Conservation (phyloP, 1,140 invertebrate species). For the Pinna nobilis region DNA sequence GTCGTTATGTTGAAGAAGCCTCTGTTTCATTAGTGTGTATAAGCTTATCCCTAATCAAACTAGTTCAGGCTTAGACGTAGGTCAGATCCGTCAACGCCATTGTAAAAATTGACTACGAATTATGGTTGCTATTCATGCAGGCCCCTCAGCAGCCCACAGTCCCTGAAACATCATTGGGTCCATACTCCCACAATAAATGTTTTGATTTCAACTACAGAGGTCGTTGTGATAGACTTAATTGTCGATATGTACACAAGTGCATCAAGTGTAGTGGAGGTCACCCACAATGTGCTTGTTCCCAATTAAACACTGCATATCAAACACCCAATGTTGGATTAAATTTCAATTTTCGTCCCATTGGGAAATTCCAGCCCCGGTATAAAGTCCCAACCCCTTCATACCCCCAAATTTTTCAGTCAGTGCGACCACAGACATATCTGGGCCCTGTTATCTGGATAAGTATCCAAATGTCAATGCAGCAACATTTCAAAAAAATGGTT, state of each 20-base stretch:
- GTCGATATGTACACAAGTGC: neutral
- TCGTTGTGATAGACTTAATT: neutral
- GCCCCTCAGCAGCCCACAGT: no score
- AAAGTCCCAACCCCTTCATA: neutral
- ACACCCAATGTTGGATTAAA: neutral
- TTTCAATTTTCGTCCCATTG: neutral
- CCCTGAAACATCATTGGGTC: neutral
- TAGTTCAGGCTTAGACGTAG: no score
- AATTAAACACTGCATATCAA: neutral
- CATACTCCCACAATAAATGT: neutral
- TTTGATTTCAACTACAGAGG: neutral
- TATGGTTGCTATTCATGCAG: no score
- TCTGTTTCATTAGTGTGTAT: no score
- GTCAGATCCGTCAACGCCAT: no score
- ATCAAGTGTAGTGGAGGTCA: neutral
- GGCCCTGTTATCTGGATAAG: neutral
- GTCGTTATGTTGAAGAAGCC: no score
- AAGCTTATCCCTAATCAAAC: no score
- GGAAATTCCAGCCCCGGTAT: neutral
- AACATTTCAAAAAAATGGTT: conserved; percentile 6
- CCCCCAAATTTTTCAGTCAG: neutral
- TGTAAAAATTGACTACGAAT: no score
- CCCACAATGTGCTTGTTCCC: neutral
- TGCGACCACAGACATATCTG: no score
- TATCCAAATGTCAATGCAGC: neutral